These are phyloP conservation scores for Rostratula benghalensis DNA, from an alignment of 2,113 vertebrate genomes.

Conservation along the genomic window DNA sequence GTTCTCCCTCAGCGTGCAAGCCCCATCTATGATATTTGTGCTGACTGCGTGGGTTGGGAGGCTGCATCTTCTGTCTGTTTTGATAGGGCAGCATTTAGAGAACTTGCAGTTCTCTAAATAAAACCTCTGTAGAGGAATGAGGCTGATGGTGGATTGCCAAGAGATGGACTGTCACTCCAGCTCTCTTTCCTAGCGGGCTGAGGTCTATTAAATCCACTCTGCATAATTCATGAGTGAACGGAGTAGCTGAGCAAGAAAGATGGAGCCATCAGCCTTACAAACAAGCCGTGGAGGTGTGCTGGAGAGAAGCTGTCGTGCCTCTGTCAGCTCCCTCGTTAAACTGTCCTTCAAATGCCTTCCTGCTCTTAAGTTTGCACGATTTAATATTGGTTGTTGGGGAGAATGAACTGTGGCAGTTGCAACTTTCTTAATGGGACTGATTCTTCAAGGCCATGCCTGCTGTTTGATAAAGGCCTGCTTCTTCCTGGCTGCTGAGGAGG, in stretches of 20 bases:
- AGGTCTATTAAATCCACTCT: background rate
- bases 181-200: background rate
- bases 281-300: background rate
- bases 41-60: background rate
- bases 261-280: background rate
- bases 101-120: background rate
- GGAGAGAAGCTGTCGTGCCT: background rate
- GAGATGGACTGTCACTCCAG: background rate
- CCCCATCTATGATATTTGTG: background rate
- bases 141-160: background rate
- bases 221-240: background rate
- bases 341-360: background rate
- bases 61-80: background rate
- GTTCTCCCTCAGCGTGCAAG: background rate
- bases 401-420: background rate
- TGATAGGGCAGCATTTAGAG: background rate
- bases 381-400: background rate
- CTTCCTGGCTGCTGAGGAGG: background rate
- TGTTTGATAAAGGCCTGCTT: background rate
- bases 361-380: background rate
- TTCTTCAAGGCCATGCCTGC: background rate
- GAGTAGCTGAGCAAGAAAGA: background rate
- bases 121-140: background rate
- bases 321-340: background rate
- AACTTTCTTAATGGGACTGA: background rate